These are phyloP conservation scores for Macrosteles quadrilineatus DNA, from an alignment of 1,140 invertebrate genomes.

Conservation along the genomic window DNA sequence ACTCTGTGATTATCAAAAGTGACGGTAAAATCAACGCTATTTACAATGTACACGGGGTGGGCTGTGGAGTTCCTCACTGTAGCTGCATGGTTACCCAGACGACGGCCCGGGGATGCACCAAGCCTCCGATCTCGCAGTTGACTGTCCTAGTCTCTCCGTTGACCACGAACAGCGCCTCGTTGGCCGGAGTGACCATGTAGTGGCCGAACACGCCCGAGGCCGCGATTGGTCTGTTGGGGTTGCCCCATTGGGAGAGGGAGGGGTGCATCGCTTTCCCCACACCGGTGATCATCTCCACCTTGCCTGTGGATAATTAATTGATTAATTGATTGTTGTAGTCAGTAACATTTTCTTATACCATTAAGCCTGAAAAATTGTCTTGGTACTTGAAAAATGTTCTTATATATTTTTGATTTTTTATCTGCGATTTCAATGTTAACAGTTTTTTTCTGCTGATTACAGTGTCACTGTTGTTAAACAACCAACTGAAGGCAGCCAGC, in stretches of 20 bases:
- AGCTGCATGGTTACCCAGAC: slow-evolving; percentile 62
- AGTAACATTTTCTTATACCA: too few relatives aligned
- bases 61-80: slow-evolving; percentile 35
- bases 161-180: slow-evolving; percentile 71
- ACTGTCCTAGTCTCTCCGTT: slow-evolving; percentile 73
- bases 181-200: slow-evolving; percentile 73
- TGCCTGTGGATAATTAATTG: slow-evolving; percentile 60
- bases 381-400: too few relatives aligned
- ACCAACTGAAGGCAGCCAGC: too few relatives aligned
- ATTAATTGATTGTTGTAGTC: too few relatives aligned
- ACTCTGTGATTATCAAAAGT: slow-evolving; percentile 11
- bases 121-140: slow-evolving; percentile 74
- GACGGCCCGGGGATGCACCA: slow-evolving; percentile 64
- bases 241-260: slow-evolving; percentile 63
- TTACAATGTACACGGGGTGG: neutral
- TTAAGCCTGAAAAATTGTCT: too few relatives aligned
- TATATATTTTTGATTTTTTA: too few relatives aligned
- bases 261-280: slow-evolving; percentile 64
- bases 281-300: slow-evolving; percentile 79
- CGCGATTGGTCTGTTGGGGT: slow-evolving; percentile 67
- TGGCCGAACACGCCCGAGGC: slow-evolving; percentile 70
- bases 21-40: slow-evolving; percentile 9
- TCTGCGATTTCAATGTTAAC: too few relatives aligned
- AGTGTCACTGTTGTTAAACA: too few relatives aligned
- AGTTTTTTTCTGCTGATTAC: too few relatives aligned